Evolutionary conservation across 2,797 vertebrate genomes (phyloP).

Genomic region (Balearica regulorum): DNA sequence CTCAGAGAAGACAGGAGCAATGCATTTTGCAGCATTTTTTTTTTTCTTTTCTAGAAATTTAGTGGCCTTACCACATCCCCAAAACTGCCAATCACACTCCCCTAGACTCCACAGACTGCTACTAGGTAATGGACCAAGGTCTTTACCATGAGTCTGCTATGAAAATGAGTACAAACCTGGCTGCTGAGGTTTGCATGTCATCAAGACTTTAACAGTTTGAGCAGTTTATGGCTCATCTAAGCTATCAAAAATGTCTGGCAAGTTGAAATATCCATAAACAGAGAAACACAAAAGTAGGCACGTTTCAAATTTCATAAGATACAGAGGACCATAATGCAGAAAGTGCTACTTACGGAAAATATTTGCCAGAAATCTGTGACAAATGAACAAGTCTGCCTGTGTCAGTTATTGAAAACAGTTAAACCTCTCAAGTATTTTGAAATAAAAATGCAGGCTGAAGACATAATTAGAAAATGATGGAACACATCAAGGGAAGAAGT

Average conservation of each 20-base stretch:
- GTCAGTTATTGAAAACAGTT: not conserved
- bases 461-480: not conserved
- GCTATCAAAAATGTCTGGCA: not conserved
- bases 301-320: not conserved
- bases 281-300: not conserved
- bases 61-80: not conserved
- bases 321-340: rapidly evolving
- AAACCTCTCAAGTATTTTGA: not conserved
- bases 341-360: not conserved
- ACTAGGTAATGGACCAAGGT: not conserved
- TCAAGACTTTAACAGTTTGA: not conserved
- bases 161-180: not conserved
- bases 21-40: not conserved
- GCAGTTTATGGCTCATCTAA: not conserved
- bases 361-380: not conserved
- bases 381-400: not conserved
- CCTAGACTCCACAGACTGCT: not conserved
- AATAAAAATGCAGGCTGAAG: not conserved
- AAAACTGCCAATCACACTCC: not conserved
- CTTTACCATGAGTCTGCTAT: not conserved
- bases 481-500: not conserved
- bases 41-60: not conserved
- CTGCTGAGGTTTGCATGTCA: not conserved
- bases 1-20: not conserved
- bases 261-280: not conserved